Evolutionary conservation across 2,797 vertebrate species (phyloP), one percentile per base, ranked within the genome.

Genomic region (Ceyx erithaca): DNA sequence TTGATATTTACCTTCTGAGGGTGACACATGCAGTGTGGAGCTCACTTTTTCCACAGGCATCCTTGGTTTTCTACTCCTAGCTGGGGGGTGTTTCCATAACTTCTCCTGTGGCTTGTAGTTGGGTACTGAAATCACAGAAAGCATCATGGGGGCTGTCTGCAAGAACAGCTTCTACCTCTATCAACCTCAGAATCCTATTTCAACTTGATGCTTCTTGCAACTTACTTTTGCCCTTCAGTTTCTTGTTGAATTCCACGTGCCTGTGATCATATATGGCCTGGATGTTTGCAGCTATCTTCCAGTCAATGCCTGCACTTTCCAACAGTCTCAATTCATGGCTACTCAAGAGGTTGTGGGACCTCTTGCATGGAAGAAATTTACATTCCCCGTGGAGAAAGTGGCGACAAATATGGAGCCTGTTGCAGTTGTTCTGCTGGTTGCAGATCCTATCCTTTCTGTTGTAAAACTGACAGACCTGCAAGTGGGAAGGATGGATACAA

Each of bases 361-460:
- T 97, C 64, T 97, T 97, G 90, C 99, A 99, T 0, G 9, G 20
- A 1, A 81, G 11, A 52, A 98, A 98, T 66, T 64, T 98, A 75
- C 99, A 99, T 40, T 97, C 96, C 1, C 97, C 98, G 19, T 90
- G 96, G 31, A 99, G 93, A 64, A 97, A 98, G 94, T 98, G 97
- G 58, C 93, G 98, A 96, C 99, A 99, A 77, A 99, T 14, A 9
- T 99, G 99, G 15, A 99, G 98, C 87, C 96, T 98, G 81, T 26
- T 96, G 96, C 99, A 99, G 25, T 92, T 80, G 5, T 92, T 94
- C 51, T 84, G 72, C 43, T 97, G 98, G 31, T 1, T 96, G 92
- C 99, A 99, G 46, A 64, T 89, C 14, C 92, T 91, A 7, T 86
- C 96, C 5, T 98, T 98, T 90, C 87, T 98, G 96, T 99, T 99